Evolutionary conservation across 2,113 vertebrate species (phyloP), one percentile per base, ranked within the genome.

Genomic region (Salminus brasiliensis): DNA sequence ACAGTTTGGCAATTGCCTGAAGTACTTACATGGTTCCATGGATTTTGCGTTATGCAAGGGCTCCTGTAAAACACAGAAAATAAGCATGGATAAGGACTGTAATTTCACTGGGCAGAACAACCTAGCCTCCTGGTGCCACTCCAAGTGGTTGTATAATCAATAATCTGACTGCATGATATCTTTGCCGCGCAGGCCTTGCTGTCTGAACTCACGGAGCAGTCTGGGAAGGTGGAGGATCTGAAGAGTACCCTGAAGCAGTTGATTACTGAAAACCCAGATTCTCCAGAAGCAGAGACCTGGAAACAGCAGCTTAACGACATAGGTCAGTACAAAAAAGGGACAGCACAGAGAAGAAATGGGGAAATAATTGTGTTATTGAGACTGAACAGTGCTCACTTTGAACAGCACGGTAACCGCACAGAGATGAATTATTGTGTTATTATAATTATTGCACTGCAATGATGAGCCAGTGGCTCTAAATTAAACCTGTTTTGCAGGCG

Each of bases 261-360:
- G 76, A 90, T 99, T 25, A 85, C 91, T 74, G 93, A 95, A 83
- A 95, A 97, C 34, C 96, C 97, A 0, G 95, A 96, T 66, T 97
- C 97, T 30, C 95, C 96, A 3, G 98, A 99, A 89, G 95, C 94
- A 13, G 93, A 93, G 62, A 91, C 85, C 67, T 99, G 97, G 97
- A 96, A 93, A 87, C 92, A 95, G 84, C 96, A 96, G 90, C 94
- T 97, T 76, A 93, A 95, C 8, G 96, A 98, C 41, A 94, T 99
- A 67, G 95, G 98, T 99, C 92, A 87, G 94, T 92, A 75, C 80
- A 86, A 52, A 30, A 30, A 82, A 74, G 34, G 70, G 79, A 85
- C 0, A 75, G 29, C 23, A 0, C 53, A 36, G 41, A 80, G 25
- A 0, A 8, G 77, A 76, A 5, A 29, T 23, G 43, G 16, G 23